Conservation (phyloP, 2,888 invertebrate genomes). For the Ectemnius lituratus region DNA sequence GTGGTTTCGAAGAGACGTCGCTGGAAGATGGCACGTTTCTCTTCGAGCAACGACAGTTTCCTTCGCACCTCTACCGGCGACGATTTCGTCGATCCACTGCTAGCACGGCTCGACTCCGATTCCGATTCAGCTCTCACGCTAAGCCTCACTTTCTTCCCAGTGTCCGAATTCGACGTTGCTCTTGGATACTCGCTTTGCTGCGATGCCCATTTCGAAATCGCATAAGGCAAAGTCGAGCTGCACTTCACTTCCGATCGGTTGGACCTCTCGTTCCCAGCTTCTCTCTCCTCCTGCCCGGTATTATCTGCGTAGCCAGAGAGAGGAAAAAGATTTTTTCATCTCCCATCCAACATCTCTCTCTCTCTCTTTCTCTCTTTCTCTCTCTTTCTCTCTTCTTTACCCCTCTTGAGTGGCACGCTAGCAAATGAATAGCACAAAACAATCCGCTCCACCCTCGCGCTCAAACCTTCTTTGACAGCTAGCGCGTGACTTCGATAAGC, state of each 20-base stretch:
- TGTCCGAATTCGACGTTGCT: constrained; percentile 14
- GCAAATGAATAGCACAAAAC: no score
- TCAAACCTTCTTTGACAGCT: no score
- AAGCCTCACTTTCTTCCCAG: constrained; percentile 45
- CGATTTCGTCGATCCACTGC: constrained; percentile 40
- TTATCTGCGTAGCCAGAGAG: neutral
- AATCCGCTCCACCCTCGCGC: no score
- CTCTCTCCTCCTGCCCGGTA: neutral
- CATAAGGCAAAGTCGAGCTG: constrained; percentile 80
- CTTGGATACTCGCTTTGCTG: neutral
- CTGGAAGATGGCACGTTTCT: constrained; percentile 72
- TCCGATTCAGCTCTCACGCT: constrained; percentile 65
- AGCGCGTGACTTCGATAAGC: no score
- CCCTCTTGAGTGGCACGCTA: no score
- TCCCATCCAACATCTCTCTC: no score
- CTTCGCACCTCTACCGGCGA: constrained; percentile 67
- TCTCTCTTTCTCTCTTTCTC: no score
- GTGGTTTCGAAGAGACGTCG: constrained; percentile 66
- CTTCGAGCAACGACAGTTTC: constrained; percentile 69
- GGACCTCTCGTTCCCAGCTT: constrained; percentile 15
- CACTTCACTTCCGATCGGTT: constrained; percentile 31
- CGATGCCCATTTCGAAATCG: constrained; percentile 79
- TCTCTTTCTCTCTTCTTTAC: no score
- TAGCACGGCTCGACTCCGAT: constrained; percentile 22
- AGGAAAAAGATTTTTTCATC: neutral